These are phyloP conservation scores for Agrenia bidenticulata DNA, from an alignment of 2,888 invertebrate species.

Conservation along the genomic window DNA sequence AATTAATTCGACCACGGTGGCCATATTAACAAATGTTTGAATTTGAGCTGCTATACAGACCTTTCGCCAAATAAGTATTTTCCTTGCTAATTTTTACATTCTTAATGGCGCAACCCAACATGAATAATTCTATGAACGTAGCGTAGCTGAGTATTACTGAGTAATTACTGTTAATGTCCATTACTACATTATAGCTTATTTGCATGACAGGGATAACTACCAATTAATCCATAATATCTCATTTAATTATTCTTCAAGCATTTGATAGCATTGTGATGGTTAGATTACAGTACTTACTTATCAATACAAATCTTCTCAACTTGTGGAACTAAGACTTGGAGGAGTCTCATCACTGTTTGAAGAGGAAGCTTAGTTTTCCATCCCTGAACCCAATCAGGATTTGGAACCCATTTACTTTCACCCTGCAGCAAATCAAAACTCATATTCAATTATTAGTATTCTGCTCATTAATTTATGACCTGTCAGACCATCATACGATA, in stretches of 20 bases:
- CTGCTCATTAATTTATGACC: background rate
- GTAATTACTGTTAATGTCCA: no score
- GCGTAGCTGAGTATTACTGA: no score
- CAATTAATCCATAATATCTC: no score
- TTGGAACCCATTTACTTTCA: slow-evolving; percentile 73
- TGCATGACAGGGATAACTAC: no score
- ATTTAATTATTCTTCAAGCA: no score
- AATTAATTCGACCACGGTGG: background rate
- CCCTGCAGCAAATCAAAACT: slow-evolving; percentile 30
- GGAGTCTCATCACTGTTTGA: slow-evolving; percentile 97
- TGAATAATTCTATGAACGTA: no score
- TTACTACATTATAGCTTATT: no score
- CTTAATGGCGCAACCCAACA: no score
- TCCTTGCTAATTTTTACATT: no score
- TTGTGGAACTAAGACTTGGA: slow-evolving; percentile 98
- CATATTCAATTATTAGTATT: background rate
- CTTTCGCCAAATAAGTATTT: no score
- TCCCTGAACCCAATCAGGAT: slow-evolving; percentile 89
- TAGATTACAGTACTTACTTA: slow-evolving; percentile 66
- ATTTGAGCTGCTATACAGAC: no score
- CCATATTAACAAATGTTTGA: no score
- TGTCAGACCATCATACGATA: background rate
- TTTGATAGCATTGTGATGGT: background rate
- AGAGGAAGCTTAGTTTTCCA: slow-evolving; percentile 97
- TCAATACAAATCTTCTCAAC: slow-evolving; percentile 99